phyloP scores from a whole-genome alignment of 1,140 invertebrate genomes.

The Heliconius melpomene region DNA sequence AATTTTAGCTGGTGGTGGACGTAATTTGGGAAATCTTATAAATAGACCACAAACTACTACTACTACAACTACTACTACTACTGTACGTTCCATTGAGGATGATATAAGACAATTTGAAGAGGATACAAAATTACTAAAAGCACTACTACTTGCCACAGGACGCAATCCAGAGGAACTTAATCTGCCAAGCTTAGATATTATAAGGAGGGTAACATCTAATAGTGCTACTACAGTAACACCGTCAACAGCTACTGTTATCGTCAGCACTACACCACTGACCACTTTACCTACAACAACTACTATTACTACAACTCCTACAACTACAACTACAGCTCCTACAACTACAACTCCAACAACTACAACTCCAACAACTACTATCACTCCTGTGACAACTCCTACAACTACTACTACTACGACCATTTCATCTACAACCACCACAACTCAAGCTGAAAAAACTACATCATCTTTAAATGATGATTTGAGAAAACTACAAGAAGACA shows the following conservation, averaged over 20 bases:
- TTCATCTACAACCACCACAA: conserved; percentile 35
- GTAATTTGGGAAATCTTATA: conserved; percentile 37
- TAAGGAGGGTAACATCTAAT: conserved; percentile 38
- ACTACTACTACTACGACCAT: conserved; percentile 37
- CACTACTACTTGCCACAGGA: conserved; percentile 66
- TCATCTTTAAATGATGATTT: conserved; percentile 51
- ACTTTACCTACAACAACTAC: conserved; percentile 32
- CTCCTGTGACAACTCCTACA: conserved; percentile 45
- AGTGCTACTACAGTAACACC: conserved; percentile 42
- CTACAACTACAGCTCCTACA: background rate
- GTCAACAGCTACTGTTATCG: conserved; percentile 5
- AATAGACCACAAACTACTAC: conserved; percentile 25
- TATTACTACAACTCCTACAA: conserved; percentile 40
- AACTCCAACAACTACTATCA: conserved; percentile 32
- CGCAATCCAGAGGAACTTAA: conserved; percentile 62
- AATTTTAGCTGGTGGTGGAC: conserved; percentile 43
- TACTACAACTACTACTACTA: conserved; percentile 42
- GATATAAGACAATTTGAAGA: conserved; percentile 70
- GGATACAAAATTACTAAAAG: conserved; percentile 71
- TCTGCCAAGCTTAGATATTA: conserved; percentile 51
- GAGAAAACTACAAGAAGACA: conserved; percentile 58
- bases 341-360: conserved; percentile 38
- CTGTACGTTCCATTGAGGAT: conserved; percentile 62
- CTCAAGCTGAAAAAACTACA: conserved; percentile 34
- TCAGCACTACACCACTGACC: background rate